Conservation (phyloP, 2,797 vertebrate species). For the Paguma larvata region DNA sequence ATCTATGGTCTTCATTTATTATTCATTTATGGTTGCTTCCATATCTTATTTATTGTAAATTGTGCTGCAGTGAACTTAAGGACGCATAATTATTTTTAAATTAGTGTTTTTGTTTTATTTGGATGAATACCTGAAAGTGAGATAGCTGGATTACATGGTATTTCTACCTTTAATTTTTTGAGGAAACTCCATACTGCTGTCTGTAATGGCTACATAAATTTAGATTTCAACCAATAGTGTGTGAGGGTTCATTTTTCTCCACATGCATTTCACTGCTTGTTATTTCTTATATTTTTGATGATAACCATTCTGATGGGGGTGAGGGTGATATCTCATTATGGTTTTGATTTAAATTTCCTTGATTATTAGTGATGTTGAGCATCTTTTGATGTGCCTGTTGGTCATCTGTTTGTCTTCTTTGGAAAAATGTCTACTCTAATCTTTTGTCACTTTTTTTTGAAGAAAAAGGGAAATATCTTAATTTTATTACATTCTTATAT, state of each 20-base stretch:
- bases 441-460: neutral
- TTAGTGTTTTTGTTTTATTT: neutral
- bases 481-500: too few species aligned
- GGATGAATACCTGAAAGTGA: neutral
- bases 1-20: neutral
- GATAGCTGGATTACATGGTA: neutral
- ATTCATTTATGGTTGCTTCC: neutral
- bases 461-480: too few species aligned
- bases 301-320: neutral
- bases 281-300: neutral
- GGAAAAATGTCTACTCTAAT: neutral
- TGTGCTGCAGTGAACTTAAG: neutral
- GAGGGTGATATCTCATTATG: neutral
- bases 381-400: neutral
- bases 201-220: neutral
- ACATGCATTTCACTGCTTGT: neutral
- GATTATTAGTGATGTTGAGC: neutral
- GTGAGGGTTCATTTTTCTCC: neutral
- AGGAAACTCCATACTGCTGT: neutral
- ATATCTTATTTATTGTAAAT: neutral
- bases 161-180: neutral
- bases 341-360: neutral
- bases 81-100: neutral
- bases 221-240: neutral
- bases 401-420: neutral